A percentile compares a stretch with the other conserved stretches of the same genome.
These are phyloP conservation scores for Phylloscopus trochilus DNA, from an alignment of 2,113 vertebrate genomes.

Conservation along the genomic window DNA sequence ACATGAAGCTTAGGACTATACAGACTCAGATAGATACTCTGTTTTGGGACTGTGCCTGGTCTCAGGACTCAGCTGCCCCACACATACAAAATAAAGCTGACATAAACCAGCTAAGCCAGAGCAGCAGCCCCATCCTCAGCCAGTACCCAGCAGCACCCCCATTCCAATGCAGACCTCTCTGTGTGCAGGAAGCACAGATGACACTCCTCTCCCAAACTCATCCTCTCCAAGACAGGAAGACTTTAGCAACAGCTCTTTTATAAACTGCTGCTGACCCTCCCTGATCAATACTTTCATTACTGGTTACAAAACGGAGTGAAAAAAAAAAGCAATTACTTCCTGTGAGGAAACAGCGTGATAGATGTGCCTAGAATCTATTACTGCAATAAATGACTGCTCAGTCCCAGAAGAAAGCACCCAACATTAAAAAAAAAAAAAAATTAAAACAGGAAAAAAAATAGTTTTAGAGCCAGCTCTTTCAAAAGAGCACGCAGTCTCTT, in stretches of 20 bases:
- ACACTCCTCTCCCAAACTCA: not conserved
- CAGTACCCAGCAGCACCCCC: not conserved
- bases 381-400: not conserved
- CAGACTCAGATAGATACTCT: not conserved
- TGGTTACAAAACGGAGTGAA: slow-evolving; percentile 2
- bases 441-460: not conserved
- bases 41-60: not conserved
- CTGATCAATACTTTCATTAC: slow-evolving; percentile 72
- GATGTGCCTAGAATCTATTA: slow-evolving; percentile 13
- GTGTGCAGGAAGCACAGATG: not conserved
- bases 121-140: not conserved
- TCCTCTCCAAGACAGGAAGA: not conserved
- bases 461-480: not conserved
- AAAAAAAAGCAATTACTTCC: slow-evolving; percentile 57
- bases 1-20: not conserved
- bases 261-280: slow-evolving; percentile 49
- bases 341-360: not conserved
- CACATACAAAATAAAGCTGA: not conserved
- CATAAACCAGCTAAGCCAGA: not conserved
- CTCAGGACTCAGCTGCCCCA: not conserved
- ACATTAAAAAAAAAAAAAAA: not conserved
- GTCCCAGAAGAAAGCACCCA: not conserved
- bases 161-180: not conserved
- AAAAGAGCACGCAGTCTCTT: not conserved
- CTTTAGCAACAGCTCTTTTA: slow-evolving; percentile 13